Base-by-base conservation (phyloP, 2,888 invertebrate species). In the Zonitis immaculata region DNA sequence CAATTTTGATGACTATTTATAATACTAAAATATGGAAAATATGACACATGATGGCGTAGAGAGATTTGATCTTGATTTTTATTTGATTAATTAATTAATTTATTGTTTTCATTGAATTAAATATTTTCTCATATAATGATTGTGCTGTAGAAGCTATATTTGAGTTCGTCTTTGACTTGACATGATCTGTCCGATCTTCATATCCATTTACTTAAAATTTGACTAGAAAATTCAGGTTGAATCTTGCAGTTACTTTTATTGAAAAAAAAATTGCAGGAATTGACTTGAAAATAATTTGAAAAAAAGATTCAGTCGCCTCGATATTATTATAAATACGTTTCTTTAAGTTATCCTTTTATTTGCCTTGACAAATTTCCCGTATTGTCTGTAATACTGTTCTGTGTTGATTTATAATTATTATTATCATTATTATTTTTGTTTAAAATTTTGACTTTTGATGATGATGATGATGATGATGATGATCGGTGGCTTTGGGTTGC, bases 11-110 rank as follows among this genome's bases (percentile, higher is more conserved):
- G 70, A 70, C 69, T 66, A 67, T 63, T 62, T 61, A 66, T n/a
- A n/a, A n/a, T n/a, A n/a, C 60, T 57, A 65, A 67, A 55, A 49
- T 8, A 25, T 6, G 5, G 6, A 25, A 25, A 25, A 25, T 64
- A 69, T 70, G 69, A 69, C 68, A 69, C 70, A 71, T 71, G 70
- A 72, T 73, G 72, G 70, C 72, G 71, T 71, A 70, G 69, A 66
- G 66, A 64, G 67, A 68, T n/a, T n/a, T n/a, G n/a, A n/a, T n/a
- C 63, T 67, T 64, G 56, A 51, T 64, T 65, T 61, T 53, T 32
- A 12, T 14, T 51, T 54, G 32, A 53, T 57, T 51, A n/a, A n/a
- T 54, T 46, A 45, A 18, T 9, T 14, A 12, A n/a, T n/a, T n/a
- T n/a, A n/a, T 16, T 8, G 9, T 35, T 35, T 35, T 32, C 6